Evolutionary conservation across 2,797 vertebrate species (phyloP).

Genomic region (Clangula hyemalis): DNA sequence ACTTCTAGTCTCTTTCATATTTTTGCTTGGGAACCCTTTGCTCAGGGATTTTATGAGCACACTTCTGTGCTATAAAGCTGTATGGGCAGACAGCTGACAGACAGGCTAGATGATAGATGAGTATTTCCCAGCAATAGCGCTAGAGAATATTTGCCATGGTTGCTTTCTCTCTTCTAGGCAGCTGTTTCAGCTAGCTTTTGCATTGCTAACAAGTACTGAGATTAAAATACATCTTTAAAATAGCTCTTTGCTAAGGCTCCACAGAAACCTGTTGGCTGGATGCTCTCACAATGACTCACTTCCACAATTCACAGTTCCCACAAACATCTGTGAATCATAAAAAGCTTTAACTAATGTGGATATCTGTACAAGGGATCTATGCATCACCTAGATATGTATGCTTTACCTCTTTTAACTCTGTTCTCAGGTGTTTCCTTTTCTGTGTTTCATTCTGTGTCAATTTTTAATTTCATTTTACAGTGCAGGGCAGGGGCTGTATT

Average conservation of each 20-base stretch:
- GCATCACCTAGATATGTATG: constrained; percentile 37
- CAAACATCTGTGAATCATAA: constrained; percentile 64
- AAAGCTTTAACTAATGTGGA: constrained; percentile 48
- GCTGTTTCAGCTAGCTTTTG: constrained; percentile 58
- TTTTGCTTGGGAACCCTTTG: background rate
- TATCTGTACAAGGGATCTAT: constrained; percentile 8
- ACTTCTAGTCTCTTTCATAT: background rate
- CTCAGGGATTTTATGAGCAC: background rate
- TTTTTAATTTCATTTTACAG: constrained; percentile 34
- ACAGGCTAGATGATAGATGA: background rate
- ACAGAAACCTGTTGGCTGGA: constrained; percentile 50
- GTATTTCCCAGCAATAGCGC: constrained; percentile 24
- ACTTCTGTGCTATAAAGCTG: background rate
- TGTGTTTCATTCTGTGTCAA: constrained; percentile 12
- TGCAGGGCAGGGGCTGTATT: background rate
- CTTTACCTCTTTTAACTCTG: constrained; percentile 26
- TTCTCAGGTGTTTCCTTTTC: constrained; percentile 39
- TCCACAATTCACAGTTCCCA: constrained; percentile 49
- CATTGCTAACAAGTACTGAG: constrained; percentile 59
- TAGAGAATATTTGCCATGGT: constrained; percentile 35
- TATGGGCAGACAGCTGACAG: background rate
- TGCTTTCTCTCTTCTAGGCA: constrained; percentile 50
- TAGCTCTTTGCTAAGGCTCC: constrained; percentile 53
- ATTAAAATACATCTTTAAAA: constrained; percentile 63
- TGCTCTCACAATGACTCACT: constrained; percentile 57